These are phyloP conservation scores for Ernsta delagoae DNA, from an alignment of 2,888 invertebrate genomes.

Conservation along the genomic window DNA sequence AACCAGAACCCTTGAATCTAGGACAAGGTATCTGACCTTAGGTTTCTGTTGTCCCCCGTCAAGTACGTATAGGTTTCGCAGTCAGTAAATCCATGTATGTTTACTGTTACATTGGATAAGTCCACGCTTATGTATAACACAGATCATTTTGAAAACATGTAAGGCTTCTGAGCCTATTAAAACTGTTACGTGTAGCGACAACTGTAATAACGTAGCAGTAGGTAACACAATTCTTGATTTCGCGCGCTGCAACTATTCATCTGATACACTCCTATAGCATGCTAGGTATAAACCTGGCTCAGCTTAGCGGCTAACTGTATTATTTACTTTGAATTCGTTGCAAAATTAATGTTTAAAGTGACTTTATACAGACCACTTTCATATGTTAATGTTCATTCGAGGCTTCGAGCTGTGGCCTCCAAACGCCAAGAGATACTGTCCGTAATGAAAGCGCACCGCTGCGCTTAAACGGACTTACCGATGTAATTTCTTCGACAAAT, in stretches of 20 bases:
- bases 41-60: background rate
- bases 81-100: background rate
- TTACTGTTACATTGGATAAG: slow-evolving; percentile 8
- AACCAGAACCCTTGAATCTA: too few species aligned
- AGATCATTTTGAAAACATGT: slow-evolving; percentile 11
- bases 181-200: slow-evolving; percentile 5
- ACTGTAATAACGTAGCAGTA: background rate
- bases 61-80: slow-evolving; percentile 1
- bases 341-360: slow-evolving; percentile 6
- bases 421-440: slow-evolving; percentile 3
- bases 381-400: slow-evolving; percentile 3
- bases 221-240: background rate
- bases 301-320: background rate
- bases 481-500: slow-evolving; percentile 50
- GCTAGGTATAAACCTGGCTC: background rate
- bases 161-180: slow-evolving; percentile 25
- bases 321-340: background rate
- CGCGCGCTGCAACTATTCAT: background rate
- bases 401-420: slow-evolving; percentile 8
- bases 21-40: background rate
- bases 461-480: slow-evolving; percentile 36
- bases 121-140: slow-evolving; percentile 19
- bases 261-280: background rate
- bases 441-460: slow-evolving; percentile 4
- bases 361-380: background rate